A percentile compares a stretch with the other conserved stretches of the same genome.
Conservation (phyloP, 2,113 vertebrate genomes). For the mouse (Mus musculus) region GRCm39 chr3:68462501-68463000, state of each 20-base stretch:
- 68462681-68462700: background rate
- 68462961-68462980: rapidly evolving
- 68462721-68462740: background rate
- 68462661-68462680: background rate
- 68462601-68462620: background rate
- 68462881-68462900: too few relatives aligned
- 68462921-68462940: background rate
- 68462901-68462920: too few relatives aligned
- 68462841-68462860: background rate
- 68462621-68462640: background rate
- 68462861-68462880: background rate
- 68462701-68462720: background rate
- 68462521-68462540: too few relatives aligned
- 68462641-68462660: background rate
- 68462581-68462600: background rate
- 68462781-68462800: background rate
- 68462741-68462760: background rate
- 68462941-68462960: too few relatives aligned
- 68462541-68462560: background rate
- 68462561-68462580: background rate
- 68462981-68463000: background rate
- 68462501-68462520: background rate
- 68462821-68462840: background rate
- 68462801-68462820: too few relatives aligned
- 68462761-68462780: background rate